Evolutionary conservation across 2,888 invertebrate genomes (phyloP), one percentile per base, ranked within the genome.

Genomic region (Helleia helle): DNA sequence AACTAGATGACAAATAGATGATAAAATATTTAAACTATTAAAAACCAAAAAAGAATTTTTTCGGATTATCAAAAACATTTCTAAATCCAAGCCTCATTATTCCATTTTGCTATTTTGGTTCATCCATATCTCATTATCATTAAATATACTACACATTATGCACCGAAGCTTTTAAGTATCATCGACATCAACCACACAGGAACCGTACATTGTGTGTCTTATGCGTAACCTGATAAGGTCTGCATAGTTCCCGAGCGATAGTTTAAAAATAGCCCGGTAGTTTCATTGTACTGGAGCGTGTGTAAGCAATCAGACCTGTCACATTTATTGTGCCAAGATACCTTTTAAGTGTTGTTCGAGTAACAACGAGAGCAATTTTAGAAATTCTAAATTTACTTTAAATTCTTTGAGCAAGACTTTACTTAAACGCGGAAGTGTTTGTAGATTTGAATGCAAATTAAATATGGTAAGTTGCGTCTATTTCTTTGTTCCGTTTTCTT

Each of bases 271-370:
- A 43, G 40, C 13, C 12, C 36, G 40, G 39, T 31, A 25, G 27
- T 8, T 36, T 17, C 34, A 46, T 41, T 40, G 41, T 43, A 34
- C 36, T 39, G 12, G 12, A 12, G 24, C 42, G 45, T 45, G 28
- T 42, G 38, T 12, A 43, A 43, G 46, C 42, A 42, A 46, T 46
- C 43, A 43, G 27, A 40, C 42, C 40, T 42, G 43, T 43, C 40
- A 42, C 42, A 42, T 40, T 41, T 43, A 36, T 42, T 36, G 29
- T 14, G 34, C 27, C 24, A 26, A 42, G 47, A 41, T 47, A 42
- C 41, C 13, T 34, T 46, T 40, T 44, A 42, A 46, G 48, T 46
- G 46, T 42, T 41, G 46, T 36, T 43, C 46, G 38, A 43, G 29
- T 14, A 42, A 47, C 24, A 15, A 14, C 15, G 30, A 11, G 18